phyloP scores from a whole-genome alignment of 2,113 vertebrate species.

The Mus spicilegus region DNA sequence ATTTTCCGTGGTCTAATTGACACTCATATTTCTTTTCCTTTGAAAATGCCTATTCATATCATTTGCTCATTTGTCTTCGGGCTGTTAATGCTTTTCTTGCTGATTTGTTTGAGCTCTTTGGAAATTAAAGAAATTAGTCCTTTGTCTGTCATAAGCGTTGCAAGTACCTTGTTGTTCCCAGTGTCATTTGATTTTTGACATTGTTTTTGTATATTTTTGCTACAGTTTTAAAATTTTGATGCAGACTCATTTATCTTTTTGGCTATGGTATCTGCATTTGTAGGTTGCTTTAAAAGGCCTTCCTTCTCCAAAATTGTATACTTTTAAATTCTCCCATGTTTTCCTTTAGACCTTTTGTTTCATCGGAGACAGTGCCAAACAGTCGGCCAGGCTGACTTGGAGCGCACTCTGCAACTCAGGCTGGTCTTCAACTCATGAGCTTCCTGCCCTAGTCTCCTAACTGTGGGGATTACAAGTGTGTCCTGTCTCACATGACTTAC shows the following conservation, averaged over 20 bases:
- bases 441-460: neutral
- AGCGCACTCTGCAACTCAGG: neutral
- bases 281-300: conserved; percentile 42
- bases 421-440: neutral
- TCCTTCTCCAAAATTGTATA: neutral
- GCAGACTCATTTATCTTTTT: conserved; percentile 48
- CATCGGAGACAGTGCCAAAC: neutral
- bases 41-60: neutral
- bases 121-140: conserved; percentile 60
- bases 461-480: neutral
- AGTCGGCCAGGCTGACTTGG: neutral
- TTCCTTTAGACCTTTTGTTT: conserved; percentile 19
- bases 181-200: conserved; percentile 57
- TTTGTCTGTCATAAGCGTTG: conserved; percentile 27
- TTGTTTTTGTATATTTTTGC: conserved; percentile 31
- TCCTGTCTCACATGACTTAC: neutral
- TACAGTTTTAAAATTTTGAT: conserved; percentile 47
- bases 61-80: conserved; percentile 37
- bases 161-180: conserved; percentile 27
- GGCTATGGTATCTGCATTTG: conserved; percentile 30
- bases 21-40: conserved; percentile 16
- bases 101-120: conserved; percentile 53
- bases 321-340: conserved; percentile 16
- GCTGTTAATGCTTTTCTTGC: conserved; percentile 44
- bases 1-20: conserved; percentile 5